phyloP scores from a whole-genome alignment of 2,888 invertebrate genomes.

The Megaustenia siamemsis region DNA sequence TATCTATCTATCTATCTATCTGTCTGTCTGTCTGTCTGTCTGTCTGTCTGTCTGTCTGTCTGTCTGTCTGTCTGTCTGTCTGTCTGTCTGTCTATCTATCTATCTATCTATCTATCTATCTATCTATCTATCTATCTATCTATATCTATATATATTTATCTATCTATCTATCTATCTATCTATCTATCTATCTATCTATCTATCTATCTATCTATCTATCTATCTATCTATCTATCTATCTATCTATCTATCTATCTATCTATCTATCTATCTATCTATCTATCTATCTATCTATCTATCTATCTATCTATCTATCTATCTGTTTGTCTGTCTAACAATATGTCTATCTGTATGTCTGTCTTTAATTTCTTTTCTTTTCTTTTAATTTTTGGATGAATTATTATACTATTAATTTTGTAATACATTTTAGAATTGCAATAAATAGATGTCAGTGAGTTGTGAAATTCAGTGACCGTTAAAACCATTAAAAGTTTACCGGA shows the following conservation, averaged over 20 bases:
- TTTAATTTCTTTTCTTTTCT: no score
- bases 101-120: neutral
- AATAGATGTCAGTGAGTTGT: no score
- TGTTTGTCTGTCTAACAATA: neutral
- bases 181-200: neutral
- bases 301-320: neutral
- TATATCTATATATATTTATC: neutral
- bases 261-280: neutral
- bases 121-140: neutral
- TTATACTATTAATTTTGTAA: neutral
- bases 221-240: conserved; percentile 6
- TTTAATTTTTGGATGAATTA: no score
- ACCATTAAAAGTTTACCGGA: no score
- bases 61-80: neutral
- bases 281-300: neutral
- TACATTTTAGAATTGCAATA: neutral
- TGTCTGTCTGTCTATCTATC: neutral
- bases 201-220: neutral
- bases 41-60: neutral
- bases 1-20: neutral
- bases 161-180: neutral
- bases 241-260: neutral
- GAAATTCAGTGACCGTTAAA: no score
- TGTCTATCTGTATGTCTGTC: no score
- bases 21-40: neutral